phyloP scores from a whole-genome alignment of 2,113 vertebrate genomes.

The Leiothrix lutea region DNA sequence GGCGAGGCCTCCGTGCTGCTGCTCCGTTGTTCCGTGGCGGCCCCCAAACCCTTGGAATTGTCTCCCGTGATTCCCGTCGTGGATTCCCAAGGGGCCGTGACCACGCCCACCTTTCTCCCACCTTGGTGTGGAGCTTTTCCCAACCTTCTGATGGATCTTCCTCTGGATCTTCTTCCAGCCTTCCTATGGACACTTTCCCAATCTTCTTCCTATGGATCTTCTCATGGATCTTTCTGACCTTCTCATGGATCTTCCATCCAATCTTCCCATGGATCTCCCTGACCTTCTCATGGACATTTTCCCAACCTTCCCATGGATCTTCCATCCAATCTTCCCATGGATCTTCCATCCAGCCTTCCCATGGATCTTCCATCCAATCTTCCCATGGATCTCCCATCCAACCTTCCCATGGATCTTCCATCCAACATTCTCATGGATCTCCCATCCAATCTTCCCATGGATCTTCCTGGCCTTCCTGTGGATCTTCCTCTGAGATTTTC shows the following conservation, averaged over 20 bases:
- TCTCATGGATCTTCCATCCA: background rate
- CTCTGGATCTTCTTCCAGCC: background rate
- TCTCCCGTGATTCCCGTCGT: too few relatives aligned
- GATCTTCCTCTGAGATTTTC: background rate
- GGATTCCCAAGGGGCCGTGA: background rate
- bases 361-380: too few relatives aligned
- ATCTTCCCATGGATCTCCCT: accelerated
- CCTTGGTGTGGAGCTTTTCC: background rate
- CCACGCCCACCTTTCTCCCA: too few relatives aligned
- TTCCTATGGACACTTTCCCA: background rate
- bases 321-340: too few relatives aligned
- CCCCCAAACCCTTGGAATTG: too few relatives aligned
- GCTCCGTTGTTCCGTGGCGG: too few relatives aligned
- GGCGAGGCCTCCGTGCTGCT: too few relatives aligned
- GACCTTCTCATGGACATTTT: background rate
- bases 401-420: background rate
- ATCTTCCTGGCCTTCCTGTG: background rate
- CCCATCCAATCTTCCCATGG: background rate
- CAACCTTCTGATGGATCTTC: too few relatives aligned
- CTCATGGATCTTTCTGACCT: too few relatives aligned
- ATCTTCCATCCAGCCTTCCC: background rate
- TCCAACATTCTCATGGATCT: too few relatives aligned
- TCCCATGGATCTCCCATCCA: too few relatives aligned
- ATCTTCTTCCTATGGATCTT: too few relatives aligned
- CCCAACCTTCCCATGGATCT: accelerated